Evolutionary conservation across 2,113 vertebrate genomes (phyloP), one percentile per base, ranked within the genome.

Genomic region (Synodontis membranacea): DNA sequence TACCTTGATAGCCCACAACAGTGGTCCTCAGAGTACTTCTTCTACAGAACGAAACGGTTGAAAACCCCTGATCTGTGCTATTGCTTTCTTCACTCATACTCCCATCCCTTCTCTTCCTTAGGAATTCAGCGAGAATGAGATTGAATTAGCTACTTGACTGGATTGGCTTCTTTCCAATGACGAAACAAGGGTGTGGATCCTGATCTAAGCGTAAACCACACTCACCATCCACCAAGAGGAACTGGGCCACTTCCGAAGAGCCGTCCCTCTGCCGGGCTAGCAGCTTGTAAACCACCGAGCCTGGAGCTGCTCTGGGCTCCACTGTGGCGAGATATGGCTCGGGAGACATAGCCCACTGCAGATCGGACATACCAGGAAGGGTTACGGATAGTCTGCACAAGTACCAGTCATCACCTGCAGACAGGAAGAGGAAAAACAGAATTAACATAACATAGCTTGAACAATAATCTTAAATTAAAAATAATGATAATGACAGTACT

Each of bases 261-360:
- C 93, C 94, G 0, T 91, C 93, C 0, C 23, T 92, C 78, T 91
- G 91, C 28, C 89, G 91, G 0, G 94, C 93, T 0, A 90, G 88
- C 2, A 97, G 95, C 44, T 92, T 95, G 92, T 97, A 98, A 46
- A 96, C 86, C 0, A 93, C 76, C 0, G 96, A 91, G 80, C 95
- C 95, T 14, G 95, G 93, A 9, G 91, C 84, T 1, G 96, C 94
- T 0, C 96, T 94, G 0, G 96, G 95, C 2, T 95, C 91, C 0
- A 96, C 94, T 0, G 95, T 92, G 0, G 93, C 94, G 92, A 97
- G 92, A 91, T 95, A 97, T 0, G 96, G 97, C 42, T 93, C 93
- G 0, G 96, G 97, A 84, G 94, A 96, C 96, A 98, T 98, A 46
- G 74, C 89, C 97, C 97, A 98, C 92, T 94, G 95, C 68, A 97